Percentiles rank a stretch among this genome's conserved stretches.
Evolutionary conservation across 2,888 invertebrate genomes (phyloP).

Genomic region (Gastracanthus pulcherrimus): DNA sequence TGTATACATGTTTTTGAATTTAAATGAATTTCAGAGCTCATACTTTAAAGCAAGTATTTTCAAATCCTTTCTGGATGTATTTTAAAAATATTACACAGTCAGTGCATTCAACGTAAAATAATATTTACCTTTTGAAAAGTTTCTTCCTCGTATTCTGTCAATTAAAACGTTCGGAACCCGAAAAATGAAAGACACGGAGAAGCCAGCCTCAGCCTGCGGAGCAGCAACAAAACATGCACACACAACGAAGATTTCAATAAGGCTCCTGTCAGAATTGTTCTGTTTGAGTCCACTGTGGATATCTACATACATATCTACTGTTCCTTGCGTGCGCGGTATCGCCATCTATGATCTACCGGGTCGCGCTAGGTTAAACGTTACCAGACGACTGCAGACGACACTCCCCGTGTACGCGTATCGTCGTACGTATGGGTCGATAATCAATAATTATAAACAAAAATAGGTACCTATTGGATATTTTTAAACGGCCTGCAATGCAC

Average conservation of each 20-base stretch:
- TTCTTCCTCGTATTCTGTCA: not conserved
- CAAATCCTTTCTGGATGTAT: constrained; percentile 7
- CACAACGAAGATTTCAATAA: not conserved
- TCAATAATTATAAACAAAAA: constrained; percentile 33
- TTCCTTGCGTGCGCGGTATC: not conserved
- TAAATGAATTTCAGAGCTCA: constrained; percentile 8
- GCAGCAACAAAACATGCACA: not conserved
- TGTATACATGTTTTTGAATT: constrained; percentile 17
- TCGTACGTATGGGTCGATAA: not conserved
- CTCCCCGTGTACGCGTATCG: too few species aligned
- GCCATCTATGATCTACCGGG: constrained; percentile 19
- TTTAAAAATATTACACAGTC: constrained; percentile 6
- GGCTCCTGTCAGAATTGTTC: not conserved
- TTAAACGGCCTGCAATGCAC: not conserved
- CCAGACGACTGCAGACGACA: not conserved
- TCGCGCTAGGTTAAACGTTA: constrained; percentile 18
- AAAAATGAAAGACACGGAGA: not conserved
- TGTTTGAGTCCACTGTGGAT: too few species aligned
- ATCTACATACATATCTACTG: constrained; percentile 9
- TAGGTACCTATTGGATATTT: constrained; percentile 17
- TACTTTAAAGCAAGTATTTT: not conserved
- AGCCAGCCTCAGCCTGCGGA: not conserved
- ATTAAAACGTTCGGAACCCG: not conserved
- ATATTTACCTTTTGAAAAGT: constrained; percentile 35
- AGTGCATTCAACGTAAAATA: not conserved